Percentiles rank a stretch among this genome's conserved stretches.
Evolutionary conservation across 2,797 vertebrate genomes (phyloP).

Genomic region (Passerculus sandwichensis): DNA sequence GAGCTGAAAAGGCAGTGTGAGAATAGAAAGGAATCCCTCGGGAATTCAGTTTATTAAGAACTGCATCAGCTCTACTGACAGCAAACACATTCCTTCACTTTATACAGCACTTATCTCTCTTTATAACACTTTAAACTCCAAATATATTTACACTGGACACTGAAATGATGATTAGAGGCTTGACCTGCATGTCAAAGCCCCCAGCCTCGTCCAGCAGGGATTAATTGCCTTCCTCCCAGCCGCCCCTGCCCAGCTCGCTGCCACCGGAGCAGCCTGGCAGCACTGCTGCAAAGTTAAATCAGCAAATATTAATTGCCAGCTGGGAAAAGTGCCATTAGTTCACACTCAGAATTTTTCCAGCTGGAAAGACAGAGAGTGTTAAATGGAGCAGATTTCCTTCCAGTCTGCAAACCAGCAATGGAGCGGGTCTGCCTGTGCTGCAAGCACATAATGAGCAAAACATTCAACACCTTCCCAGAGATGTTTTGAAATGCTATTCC

Average conservation of each 20-base stretch:
- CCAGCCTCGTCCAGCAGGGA: neutral
- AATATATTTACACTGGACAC: neutral
- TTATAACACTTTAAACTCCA: neutral
- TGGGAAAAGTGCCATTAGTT: constrained; percentile 37
- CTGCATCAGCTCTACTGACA: neutral
- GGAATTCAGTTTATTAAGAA: neutral
- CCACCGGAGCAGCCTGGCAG: neutral
- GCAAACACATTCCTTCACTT: neutral
- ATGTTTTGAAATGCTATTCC: neutral
- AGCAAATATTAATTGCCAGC: constrained; percentile 36
- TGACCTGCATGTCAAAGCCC: neutral
- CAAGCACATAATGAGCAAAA: constrained; percentile 11
- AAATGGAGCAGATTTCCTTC: constrained; percentile 21
- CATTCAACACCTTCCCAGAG: neutral
- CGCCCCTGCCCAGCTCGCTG: neutral
- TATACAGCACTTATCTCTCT: neutral
- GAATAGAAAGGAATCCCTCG: neutral
- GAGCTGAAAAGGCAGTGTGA: neutral
- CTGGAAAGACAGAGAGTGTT: neutral
- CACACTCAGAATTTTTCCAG: constrained; percentile 3
- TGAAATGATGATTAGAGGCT: neutral
- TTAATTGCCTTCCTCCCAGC: neutral
- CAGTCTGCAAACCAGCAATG: neutral
- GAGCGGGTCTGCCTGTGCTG: neutral
- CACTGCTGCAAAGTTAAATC: neutral